Percentiles rank a stretch among this genome's conserved stretches.
Conservation (phyloP, 2,113 vertebrate species). For the Elaphurus davidianus region DNA sequence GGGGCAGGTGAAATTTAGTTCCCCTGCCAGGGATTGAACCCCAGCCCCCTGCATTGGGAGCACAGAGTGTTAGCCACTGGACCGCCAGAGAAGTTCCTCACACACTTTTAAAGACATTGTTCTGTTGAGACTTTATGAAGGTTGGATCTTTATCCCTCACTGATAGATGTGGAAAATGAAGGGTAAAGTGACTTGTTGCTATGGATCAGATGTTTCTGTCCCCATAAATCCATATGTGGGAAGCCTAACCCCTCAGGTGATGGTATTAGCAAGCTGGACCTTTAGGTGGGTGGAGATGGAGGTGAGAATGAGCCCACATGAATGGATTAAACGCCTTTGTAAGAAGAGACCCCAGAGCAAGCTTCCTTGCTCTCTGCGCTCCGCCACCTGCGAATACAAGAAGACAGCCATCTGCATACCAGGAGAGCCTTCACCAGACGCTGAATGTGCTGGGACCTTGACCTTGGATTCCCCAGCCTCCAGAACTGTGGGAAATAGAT, state of each 20-base stretch:
- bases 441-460: neutral
- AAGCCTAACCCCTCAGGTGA: neutral
- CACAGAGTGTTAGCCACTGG: neutral
- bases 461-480: neutral
- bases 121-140: neutral
- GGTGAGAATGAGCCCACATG: neutral
- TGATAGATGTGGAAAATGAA: neutral
- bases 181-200: neutral
- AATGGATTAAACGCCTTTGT: neutral
- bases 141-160: neutral
- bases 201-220: neutral
- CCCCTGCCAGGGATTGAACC: neutral
- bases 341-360: neutral
- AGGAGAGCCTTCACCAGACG: neutral
- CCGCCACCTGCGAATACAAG: fast-evolving
- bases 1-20: neutral
- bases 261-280: neutral
- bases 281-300: neutral
- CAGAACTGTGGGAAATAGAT: neutral
- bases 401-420: neutral
- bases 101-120: neutral
- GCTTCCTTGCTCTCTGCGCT: neutral
- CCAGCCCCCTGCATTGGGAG: neutral
- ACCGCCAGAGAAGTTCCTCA: neutral
- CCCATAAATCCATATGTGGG: neutral